Evolutionary conservation across 2,797 vertebrate species (phyloP).

Genomic region (Otus scops): DNA sequence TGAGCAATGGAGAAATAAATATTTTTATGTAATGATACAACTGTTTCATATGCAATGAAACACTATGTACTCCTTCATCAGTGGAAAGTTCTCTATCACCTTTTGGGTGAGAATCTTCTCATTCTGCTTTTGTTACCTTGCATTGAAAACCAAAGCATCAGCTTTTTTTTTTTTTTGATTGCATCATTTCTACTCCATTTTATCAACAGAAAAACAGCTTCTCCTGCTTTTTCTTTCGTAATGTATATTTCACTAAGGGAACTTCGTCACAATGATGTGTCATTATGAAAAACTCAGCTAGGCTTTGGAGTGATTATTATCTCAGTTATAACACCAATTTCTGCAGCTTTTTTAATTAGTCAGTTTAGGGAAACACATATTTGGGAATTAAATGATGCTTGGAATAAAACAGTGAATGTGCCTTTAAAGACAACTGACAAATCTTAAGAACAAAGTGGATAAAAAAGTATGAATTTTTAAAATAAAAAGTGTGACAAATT

Average conservation of each 20-base stretch:
- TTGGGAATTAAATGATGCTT: neutral
- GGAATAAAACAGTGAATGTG: neutral
- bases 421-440: neutral
- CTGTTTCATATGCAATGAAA: neutral
- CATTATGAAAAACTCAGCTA: neutral
- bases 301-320: neutral
- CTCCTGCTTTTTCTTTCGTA: neutral
- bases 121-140: neutral
- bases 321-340: neutral
- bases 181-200: neutral
- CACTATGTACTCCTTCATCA: neutral
- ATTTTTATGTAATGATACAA: neutral
- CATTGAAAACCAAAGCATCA: neutral
- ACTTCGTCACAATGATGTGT: neutral
- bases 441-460: neutral
- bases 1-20: neutral
- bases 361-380: neutral
- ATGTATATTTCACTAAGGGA: neutral
- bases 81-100: neutral
- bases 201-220: neutral
- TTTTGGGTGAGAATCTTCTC: neutral
- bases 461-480: fast-evolving
- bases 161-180: neutral
- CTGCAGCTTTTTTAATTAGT: neutral
- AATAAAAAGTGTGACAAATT: neutral